Conservation (phyloP, 2,888 invertebrate species). For the Eulithis prunata region DNA sequence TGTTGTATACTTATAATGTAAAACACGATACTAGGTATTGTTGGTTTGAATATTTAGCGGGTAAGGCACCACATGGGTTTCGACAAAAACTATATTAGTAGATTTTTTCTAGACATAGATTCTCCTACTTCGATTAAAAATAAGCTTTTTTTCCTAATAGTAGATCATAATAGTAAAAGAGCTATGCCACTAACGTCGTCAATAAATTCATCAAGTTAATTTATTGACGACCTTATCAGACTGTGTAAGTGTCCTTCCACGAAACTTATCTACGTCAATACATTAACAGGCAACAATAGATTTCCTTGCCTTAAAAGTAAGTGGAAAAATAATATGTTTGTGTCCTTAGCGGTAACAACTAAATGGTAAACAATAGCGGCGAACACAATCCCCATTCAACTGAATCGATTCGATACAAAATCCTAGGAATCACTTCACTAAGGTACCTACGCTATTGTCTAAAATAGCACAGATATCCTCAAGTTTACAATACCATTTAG, state of each 20-base stretch:
- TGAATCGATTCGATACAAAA: conserved; percentile 61
- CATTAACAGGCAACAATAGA: conserved; percentile 60
- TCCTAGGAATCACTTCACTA: conserved; percentile 66
- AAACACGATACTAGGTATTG: too few relatives aligned
- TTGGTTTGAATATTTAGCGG: neutral
- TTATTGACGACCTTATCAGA: conserved; percentile 40
- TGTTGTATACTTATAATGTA: too few relatives aligned
- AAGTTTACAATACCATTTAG: conserved; percentile 25
- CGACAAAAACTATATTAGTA: neutral
- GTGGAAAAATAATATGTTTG: conserved; percentile 64
- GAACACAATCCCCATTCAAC: conserved; percentile 53
- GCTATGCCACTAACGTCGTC: neutral
- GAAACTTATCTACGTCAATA: conserved; percentile 49
- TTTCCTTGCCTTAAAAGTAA: conserved; percentile 55
- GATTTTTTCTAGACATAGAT: too few relatives aligned
- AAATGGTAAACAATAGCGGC: conserved; percentile 60
- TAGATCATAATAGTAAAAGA: too few relatives aligned
- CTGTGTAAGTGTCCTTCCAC: conserved; percentile 44
- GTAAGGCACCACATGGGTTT: neutral
- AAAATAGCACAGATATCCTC: conserved; percentile 28
- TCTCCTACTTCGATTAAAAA: too few relatives aligned
- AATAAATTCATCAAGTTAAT: neutral
- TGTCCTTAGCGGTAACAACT: conserved; percentile 54
- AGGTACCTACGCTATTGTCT: conserved; percentile 52
- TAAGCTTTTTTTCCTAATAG: too few relatives aligned